Base-by-base conservation (phyloP, 2,113 vertebrate genomes). In the Meriones unguiculatus region DNA sequence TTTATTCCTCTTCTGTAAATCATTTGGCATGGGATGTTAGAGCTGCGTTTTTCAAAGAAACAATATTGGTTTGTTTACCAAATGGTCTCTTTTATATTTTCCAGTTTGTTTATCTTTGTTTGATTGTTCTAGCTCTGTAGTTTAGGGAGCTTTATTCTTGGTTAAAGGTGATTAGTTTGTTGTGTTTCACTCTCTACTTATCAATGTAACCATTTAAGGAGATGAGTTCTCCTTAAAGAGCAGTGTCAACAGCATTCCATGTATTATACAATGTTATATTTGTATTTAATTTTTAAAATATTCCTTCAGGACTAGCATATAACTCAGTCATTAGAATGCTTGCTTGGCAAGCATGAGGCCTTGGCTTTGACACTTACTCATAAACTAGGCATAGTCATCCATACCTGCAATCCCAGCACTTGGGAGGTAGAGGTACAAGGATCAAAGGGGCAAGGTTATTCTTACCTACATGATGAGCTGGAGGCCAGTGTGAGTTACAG, bases 81-180 rank as follows among this genome's bases (percentile, higher is more conserved):
- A 94, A 80, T 92, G n/a, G 12, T 52, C 80, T 22, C 77, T 89
- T 86, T 35, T 73, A 70, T 95, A 8, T 75, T 92, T 90, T n/a
- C 35, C 14, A 50, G 84, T 89, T 94, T 93, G 15, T 64, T 95
- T 91, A 57, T 89, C 82, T 96, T 96, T 91, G 69, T 65, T 88
- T 86, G 94, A 2, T 13, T 62, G 62, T 88, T 95, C 41, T 38
- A 76, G 82, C 92, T 93, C 57, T 80, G 7, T 95, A 70, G 69
- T 87, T 94, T 30, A 41, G n/a, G 10, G 59, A 62, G 10, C n/a
- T 85, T 92, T 78, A 72, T 57, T 87, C 35, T 28, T 20, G 65
- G 96, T 90, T 80, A 80, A 85, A 85, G 7, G 28, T 6, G 87
- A 87, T 89, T 46, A 77, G 30, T 72, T 90, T 88, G 41, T 81